phyloP scores from a whole-genome alignment of 2,797 vertebrate genomes.

The Bradypodion pumilum region DNA sequence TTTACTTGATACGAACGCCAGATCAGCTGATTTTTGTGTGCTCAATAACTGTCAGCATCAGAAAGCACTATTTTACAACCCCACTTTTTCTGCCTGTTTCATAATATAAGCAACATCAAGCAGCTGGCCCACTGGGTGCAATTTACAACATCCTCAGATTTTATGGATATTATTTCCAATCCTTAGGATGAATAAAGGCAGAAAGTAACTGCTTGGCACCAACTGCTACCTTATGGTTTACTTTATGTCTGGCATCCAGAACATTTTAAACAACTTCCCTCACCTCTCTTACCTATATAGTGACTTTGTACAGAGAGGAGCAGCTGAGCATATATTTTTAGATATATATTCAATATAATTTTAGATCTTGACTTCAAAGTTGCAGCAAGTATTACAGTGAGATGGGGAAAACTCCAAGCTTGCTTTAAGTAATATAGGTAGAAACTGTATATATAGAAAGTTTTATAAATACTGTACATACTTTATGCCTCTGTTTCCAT shows the following conservation, averaged over 20 bases:
- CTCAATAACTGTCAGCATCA: not conserved
- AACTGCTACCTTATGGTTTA: not conserved
- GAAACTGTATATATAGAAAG: not conserved
- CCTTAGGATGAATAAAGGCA: not conserved
- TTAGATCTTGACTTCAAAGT: not conserved
- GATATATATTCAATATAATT: not conserved
- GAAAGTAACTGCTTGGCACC: not conserved
- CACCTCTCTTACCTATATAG: not conserved
- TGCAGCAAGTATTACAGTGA: not conserved
- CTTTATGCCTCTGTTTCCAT: accelerated
- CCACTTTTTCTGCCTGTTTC: no score
- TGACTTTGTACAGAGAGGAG: not conserved
- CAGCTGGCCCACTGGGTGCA: not conserved
- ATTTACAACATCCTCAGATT: not conserved
- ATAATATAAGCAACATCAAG: not conserved
- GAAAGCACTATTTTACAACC: not conserved
- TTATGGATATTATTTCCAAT: not conserved
- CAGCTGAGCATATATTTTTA: not conserved
- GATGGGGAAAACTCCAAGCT: not conserved
- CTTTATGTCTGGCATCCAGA: not conserved
- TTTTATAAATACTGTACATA: not conserved
- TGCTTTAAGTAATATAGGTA: not conserved
- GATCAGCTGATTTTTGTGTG: not conserved
- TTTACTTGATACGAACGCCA: not conserved
- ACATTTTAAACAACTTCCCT: not conserved